Conservation (phyloP, 2,888 invertebrate genomes). For the Clusia tigrina region DNA sequence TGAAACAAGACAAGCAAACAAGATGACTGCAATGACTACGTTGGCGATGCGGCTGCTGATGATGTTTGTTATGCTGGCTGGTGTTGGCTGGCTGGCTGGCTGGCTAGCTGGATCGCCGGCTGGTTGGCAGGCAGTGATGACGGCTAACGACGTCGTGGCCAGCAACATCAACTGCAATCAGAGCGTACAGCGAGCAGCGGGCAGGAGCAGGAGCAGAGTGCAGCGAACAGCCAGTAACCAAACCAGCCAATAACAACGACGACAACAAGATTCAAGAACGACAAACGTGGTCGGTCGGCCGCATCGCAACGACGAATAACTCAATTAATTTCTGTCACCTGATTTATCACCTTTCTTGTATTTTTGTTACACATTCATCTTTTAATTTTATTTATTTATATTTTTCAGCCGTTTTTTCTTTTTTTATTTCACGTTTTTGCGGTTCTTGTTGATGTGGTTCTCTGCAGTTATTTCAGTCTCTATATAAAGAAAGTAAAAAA, state of each 20-base stretch:
- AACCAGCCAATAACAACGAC: slow-evolving; percentile 18
- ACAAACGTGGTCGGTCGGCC: slow-evolving; percentile 29
- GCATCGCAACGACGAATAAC: slow-evolving; percentile 52
- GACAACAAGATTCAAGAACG: slow-evolving; percentile 31
- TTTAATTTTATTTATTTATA: slow-evolving; percentile 56
- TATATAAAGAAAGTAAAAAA: too few species aligned
- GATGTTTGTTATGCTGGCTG: too few species aligned
- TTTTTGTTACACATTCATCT: slow-evolving; percentile 53
- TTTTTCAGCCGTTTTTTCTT: slow-evolving; percentile 30
- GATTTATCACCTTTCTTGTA: slow-evolving; percentile 63
- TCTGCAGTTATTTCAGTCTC: not conserved
- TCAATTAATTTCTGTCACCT: slow-evolving; percentile 66
- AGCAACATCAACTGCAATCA: not conserved
- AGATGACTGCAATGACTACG: not conserved
- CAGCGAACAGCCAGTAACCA: too few species aligned
- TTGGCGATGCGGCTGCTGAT: not conserved
- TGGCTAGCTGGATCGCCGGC: not conserved
- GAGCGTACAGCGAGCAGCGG: too few species aligned
- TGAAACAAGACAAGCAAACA: slow-evolving; percentile 45
- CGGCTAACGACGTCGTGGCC: not conserved
- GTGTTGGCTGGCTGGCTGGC: not conserved
- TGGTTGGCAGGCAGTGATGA: slow-evolving; percentile 1
- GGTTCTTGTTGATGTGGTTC: not conserved
- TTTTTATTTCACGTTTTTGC: slow-evolving; percentile 27
- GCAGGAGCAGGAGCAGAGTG: too few species aligned